Evolutionary conservation across 2,888 invertebrate genomes (phyloP), one percentile per base, ranked within the genome.

Genomic region (Ommatoiulus sabulosus): DNA sequence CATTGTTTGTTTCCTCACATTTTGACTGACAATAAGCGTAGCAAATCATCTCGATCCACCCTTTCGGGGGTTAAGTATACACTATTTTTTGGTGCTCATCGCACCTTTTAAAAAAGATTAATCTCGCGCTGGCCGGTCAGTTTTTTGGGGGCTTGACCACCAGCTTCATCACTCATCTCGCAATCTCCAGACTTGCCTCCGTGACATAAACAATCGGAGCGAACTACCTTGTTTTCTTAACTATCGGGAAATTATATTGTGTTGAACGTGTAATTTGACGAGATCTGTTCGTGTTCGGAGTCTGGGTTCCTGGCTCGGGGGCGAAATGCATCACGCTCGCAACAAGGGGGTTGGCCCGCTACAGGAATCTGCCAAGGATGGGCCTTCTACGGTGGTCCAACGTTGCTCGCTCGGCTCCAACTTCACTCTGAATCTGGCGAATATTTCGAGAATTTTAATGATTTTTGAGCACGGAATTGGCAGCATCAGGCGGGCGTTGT

Each of bases 41-140:
- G 72, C 72, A 72, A 72, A 72, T 72, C 72, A 72, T 72, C 72
- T 20, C 72, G 72, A 20, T 72, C 72, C 72, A 72, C 72, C 72
- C 72, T 72, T 72, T 72, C 72, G 24, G 72, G 72, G 72, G 24
- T 72, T 72, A 72, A 72, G n/a, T 72, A 72, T 72, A 72, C 72
- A 72, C n/a, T 72, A 72, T n/a, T 72, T 72, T 72, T 72, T 72
- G 72, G 72, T 72, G 72, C 72, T 72, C 72, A 72, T 72, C 72
- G 72, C 72, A 72, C 72, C 72, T 72, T 72, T 72, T 72, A 72
- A 72, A 72, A 72, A 72, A 72, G 72, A 72, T 72, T 72, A 72
- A 72, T 72, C 72, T 72, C 72, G 24, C 20, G 52, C 52, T 12
- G 15, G 52, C 15, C 15, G 52, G 52, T 3, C 12, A 72, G 20